Evolutionary conservation across 2,113 vertebrate species (phyloP), one percentile per base, ranked within the genome.

Genomic region (Hydropotes inermis): DNA sequence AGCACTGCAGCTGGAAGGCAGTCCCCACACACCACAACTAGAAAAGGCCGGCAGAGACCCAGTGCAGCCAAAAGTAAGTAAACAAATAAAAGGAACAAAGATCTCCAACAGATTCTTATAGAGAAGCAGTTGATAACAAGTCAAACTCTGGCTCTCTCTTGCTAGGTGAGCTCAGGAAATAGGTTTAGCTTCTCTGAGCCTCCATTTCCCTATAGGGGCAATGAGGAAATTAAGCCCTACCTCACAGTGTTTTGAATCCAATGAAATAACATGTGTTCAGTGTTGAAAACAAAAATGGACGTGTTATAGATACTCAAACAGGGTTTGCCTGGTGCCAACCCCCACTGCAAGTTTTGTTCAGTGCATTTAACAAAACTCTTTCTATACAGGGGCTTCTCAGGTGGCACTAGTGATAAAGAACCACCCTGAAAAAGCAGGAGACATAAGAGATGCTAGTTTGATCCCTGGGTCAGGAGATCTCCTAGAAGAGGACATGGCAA

Each of bases 1-100:
- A 0, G 0, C n/a, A 12, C n/a, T 0, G 0, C 67, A 70, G 2
- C n/a, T 3, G 19, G 67, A 23, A 39, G 39, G 21, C 3, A 23
- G n/a, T 12, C n/a, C 67, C 19, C 67, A 6, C 10, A 39, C n/a
- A 23, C n/a, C 67, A 39, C 67, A 70, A 23, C 19, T 39, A n/a
- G 67, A 12, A 39, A 39, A 70, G 3, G n/a, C 67, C 6, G 2
- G 67, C n/a, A 70, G 5, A 70, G n/a, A 5, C 9, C 33, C 64
- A 70, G n/a, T 70, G n/a, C 67, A 70, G 67, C 67, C 67, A 39
- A 39, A 39, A 70, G 23, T 12, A 70, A 39, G 39, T 23, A 19
- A 36, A 39, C 3, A 70, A 6, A 23, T 10, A 39, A 39, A 70
- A 39, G 17, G 19, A 39, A 39, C 67, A 70, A 39, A 23, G n/a